These are phyloP conservation scores for Oppia nitens DNA, from an alignment of 1,140 invertebrate species.

Conservation along the genomic window DNA sequence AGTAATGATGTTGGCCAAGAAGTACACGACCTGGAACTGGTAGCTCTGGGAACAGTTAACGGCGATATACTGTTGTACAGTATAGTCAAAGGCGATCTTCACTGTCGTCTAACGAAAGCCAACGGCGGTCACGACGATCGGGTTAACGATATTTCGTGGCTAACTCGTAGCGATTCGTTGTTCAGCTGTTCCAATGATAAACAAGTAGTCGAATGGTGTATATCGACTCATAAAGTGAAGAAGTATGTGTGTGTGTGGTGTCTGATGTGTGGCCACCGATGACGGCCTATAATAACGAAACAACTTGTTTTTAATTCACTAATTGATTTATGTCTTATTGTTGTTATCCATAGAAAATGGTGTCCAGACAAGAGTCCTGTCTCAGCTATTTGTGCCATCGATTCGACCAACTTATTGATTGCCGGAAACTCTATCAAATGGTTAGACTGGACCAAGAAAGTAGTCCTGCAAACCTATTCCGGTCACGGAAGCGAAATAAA, in stretches of 20 bases:
- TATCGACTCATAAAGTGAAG: neutral
- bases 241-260: neutral
- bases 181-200: conserved; percentile 7
- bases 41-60: conserved; percentile 2
- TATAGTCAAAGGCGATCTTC: neutral
- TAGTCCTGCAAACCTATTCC: neutral
- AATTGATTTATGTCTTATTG: neutral
- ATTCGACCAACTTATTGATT: neutral
- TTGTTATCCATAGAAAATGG: neutral
- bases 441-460: conserved; percentile 2
- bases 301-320: neutral
- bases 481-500: conserved; percentile 1
- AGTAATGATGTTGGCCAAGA: neutral
- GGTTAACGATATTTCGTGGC: conserved; percentile 1
- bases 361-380: neutral
- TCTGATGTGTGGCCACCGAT: neutral
- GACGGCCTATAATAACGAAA: neutral
- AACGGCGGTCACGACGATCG: neutral
- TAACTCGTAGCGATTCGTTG: neutral
- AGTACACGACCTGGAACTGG: neutral
- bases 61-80: conserved; percentile 1
- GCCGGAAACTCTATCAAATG: neutral
- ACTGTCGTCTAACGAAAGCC: neutral
- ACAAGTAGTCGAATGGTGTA: conserved; percentile 7
- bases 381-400: neutral